These are phyloP conservation scores for Oryzaephilus surinamensis DNA, from an alignment of 1,140 invertebrate genomes.

Conservation along the genomic window DNA sequence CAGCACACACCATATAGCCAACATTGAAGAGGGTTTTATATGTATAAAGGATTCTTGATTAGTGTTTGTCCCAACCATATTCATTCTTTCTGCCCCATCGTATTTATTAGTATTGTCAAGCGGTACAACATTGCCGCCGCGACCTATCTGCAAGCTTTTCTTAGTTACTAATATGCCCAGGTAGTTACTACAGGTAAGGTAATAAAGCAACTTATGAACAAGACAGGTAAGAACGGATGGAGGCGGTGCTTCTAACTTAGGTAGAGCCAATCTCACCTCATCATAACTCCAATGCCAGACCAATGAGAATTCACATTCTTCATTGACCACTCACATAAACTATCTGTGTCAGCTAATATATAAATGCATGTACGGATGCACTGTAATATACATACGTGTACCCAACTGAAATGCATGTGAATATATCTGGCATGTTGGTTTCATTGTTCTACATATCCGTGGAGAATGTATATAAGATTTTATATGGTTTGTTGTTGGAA, in stretches of 20 bases:
- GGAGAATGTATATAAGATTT: too few relatives aligned
- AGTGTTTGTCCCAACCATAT: too few relatives aligned
- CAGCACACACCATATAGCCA: too few relatives aligned
- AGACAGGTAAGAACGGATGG: constrained; percentile 24
- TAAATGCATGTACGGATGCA: constrained; percentile 16
- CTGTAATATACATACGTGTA: too few relatives aligned
- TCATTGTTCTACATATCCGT: too few relatives aligned
- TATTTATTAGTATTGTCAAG: too few relatives aligned
- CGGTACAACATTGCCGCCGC: too few relatives aligned
- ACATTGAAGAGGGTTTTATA: too few relatives aligned
- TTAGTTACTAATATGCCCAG: constrained; percentile 9
- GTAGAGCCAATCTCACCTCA: constrained; percentile 34
- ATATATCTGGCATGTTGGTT: constrained; percentile 3
- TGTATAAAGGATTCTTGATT: too few relatives aligned
- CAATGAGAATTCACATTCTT: constrained; percentile 31
- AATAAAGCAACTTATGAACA: constrained; percentile 34
- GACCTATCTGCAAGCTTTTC: too few relatives aligned
- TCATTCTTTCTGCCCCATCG: too few relatives aligned
- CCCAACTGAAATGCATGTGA: constrained; percentile 5
- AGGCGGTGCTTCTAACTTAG: constrained; percentile 28
- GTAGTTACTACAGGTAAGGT: constrained; percentile 20
- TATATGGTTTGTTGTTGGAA: too few relatives aligned
- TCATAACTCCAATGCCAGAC: constrained; percentile 32
- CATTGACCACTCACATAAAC: constrained; percentile 36
- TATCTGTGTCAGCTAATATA: constrained; percentile 28